phyloP scores from a whole-genome alignment of 2,113 vertebrate species.

The Cariama cristata region DNA sequence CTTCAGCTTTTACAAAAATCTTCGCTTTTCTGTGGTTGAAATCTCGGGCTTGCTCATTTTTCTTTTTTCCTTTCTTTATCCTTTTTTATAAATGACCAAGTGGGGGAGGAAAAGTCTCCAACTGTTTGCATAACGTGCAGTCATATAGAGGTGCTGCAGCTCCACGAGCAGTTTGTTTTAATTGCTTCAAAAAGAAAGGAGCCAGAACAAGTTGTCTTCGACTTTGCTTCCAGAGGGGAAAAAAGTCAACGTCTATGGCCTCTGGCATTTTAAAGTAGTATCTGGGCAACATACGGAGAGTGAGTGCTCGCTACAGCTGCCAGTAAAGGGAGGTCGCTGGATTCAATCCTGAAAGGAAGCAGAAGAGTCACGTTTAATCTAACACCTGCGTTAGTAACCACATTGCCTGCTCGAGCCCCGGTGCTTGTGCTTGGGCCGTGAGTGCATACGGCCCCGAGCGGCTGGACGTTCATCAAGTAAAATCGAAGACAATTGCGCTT shows the following conservation, averaged over 20 bases:
- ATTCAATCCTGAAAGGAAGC: slow-evolving; percentile 89
- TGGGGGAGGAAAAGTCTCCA: neutral
- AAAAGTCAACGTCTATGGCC: slow-evolving; percentile 33
- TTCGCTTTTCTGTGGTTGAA: neutral
- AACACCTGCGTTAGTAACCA: neutral
- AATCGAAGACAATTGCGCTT: neutral
- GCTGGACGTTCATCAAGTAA: neutral
- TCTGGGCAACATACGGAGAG: slow-evolving; percentile 97
- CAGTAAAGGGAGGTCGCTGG: slow-evolving; percentile 95
- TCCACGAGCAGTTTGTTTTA: slow-evolving; percentile 24
- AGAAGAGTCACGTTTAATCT: neutral
- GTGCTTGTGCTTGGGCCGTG: neutral
- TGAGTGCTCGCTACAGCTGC: slow-evolving; percentile 97
- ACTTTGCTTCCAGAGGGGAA: slow-evolving; percentile 27
- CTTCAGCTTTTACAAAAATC: slow-evolving; percentile 1
- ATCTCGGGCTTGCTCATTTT: neutral
- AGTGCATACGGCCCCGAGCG: accelerated
- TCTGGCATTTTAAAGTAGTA: slow-evolving; percentile 85
- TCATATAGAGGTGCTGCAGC: slow-evolving; percentile 25
- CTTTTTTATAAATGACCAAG: slow-evolving; percentile 27
- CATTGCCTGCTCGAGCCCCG: neutral
- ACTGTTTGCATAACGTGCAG: neutral
- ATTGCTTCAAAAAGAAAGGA: slow-evolving; percentile 19
- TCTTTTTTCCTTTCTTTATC: neutral
- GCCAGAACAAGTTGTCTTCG: slow-evolving; percentile 55